Evolutionary conservation across 2,797 vertebrate genomes (phyloP).

Genomic region (Poeciliopsis presidionis): DNA sequence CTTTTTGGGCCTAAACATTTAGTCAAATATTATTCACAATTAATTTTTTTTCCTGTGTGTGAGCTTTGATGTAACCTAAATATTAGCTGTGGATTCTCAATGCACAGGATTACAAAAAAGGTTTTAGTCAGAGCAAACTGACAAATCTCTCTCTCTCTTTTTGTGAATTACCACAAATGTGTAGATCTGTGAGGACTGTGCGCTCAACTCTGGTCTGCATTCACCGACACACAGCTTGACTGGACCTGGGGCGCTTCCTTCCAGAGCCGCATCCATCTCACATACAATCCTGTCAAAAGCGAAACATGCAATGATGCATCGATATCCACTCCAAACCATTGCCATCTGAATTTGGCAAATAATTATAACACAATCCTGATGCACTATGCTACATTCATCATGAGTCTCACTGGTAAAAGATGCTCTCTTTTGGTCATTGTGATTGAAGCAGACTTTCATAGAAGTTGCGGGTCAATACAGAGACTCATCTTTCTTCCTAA

Average conservation of each 20-base stretch:
- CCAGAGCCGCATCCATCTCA: conserved; percentile 88
- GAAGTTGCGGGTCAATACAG: conserved; percentile 74
- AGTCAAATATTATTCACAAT: neutral
- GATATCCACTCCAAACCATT: conserved; percentile 4
- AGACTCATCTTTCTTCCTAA: conserved; percentile 77
- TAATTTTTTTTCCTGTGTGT: neutral
- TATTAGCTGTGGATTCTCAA: neutral
- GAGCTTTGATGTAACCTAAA: neutral
- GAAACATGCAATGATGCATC: conserved; percentile 20
- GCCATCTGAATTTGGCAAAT: conserved; percentile 28
- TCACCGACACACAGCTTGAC: conserved; percentile 92
- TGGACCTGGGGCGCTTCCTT: conserved; percentile 84
- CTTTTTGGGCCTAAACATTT: neutral
- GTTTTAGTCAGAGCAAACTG: conserved; percentile 15
- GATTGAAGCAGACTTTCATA: conserved; percentile 76
- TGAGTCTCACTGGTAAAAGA: conserved; percentile 24
- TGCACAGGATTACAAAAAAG: neutral
- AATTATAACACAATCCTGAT: conserved; percentile 36
- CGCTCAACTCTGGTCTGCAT: conserved; percentile 91
- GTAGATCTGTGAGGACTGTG: conserved; percentile 90
- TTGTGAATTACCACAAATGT: conserved; percentile 88
- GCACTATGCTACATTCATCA: conserved; percentile 43
- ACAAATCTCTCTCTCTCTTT: neutral
- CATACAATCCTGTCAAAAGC: conserved; percentile 89
- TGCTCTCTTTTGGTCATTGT: conserved; percentile 49